Conservation (phyloP, 2,888 invertebrate species). For the Diarsia mendica region DNA sequence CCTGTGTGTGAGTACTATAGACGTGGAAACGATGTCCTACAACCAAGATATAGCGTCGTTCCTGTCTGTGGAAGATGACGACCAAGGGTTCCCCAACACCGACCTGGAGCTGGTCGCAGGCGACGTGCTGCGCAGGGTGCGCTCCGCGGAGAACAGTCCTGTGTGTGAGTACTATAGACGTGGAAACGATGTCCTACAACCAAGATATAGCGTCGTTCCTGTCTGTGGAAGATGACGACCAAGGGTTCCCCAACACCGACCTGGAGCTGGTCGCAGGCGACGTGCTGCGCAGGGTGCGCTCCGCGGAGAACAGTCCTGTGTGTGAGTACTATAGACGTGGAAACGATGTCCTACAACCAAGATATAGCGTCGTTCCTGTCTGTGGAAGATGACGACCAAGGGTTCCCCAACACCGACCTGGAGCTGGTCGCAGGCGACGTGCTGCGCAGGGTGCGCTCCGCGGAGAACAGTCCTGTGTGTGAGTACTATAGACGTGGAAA, state of each 20-base stretch:
- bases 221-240: conserved; percentile 93
- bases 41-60: conserved; percentile 97
- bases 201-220: conserved; percentile 97
- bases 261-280: conserved; percentile 95
- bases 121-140: conserved; percentile 93
- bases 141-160: conserved; percentile 93
- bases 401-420: conserved; percentile 92
- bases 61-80: conserved; percentile 94
- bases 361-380: conserved; percentile 92
- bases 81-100: conserved; percentile 90
- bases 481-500: conserved; percentile 51
- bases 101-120: conserved; percentile 95
- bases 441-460: conserved; percentile 92
- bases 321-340: conserved; percentile 76
- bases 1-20: conserved; percentile 88
- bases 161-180: conserved; percentile 80
- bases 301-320: conserved; percentile 92
- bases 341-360: neutral
- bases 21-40: conserved; percentile 81
- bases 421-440: conserved; percentile 95
- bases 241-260: conserved; percentile 91
- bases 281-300: conserved; percentile 92
- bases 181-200: conserved; percentile 89
- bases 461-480: conserved; percentile 92
- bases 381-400: conserved; percentile 92